Conservation (phyloP, 2,113 vertebrate species). For the Epinephelus cyanopodus region DNA sequence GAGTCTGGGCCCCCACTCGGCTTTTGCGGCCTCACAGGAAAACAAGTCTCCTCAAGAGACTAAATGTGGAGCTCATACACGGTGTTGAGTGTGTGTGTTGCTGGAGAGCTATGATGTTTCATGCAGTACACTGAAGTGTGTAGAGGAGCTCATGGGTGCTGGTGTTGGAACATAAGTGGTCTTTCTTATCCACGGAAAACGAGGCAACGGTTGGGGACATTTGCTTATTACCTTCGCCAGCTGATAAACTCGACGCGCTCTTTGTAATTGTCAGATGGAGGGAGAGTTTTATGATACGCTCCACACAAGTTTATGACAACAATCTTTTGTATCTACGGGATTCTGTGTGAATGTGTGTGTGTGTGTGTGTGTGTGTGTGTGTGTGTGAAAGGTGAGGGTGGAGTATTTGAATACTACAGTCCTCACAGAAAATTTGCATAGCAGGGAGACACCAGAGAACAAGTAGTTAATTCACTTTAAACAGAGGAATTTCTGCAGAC, state of each 20-base stretch:
- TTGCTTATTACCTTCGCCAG: conserved; percentile 66
- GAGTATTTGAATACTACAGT: conserved; percentile 64
- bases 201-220: conserved; percentile 70
- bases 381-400: not conserved
- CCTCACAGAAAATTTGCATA: conserved; percentile 69
- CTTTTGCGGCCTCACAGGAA: conserved; percentile 65
- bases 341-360: conserved; percentile 10
- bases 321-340: conserved; percentile 45
- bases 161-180: not conserved
- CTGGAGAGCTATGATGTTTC: conserved; percentile 26
- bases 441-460: conserved; percentile 22
- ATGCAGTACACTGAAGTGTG: not conserved
- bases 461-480: conserved; percentile 50
- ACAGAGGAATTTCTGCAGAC: not conserved
- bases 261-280: conserved; percentile 40
- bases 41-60: conserved; percentile 67
- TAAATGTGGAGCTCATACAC: conserved; percentile 39
- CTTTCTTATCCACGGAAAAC: conserved; percentile 40
- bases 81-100: conserved; percentile 15
- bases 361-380: conserved; percentile 10
- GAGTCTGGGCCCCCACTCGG: conserved; percentile 64
- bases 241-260: conserved; percentile 53
- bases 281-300: conserved; percentile 45
- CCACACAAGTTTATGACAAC: conserved; percentile 41
- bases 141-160: not conserved